Base-by-base conservation (phyloP, 2,113 vertebrate species). In the Gobiocypris rarus region DNA sequence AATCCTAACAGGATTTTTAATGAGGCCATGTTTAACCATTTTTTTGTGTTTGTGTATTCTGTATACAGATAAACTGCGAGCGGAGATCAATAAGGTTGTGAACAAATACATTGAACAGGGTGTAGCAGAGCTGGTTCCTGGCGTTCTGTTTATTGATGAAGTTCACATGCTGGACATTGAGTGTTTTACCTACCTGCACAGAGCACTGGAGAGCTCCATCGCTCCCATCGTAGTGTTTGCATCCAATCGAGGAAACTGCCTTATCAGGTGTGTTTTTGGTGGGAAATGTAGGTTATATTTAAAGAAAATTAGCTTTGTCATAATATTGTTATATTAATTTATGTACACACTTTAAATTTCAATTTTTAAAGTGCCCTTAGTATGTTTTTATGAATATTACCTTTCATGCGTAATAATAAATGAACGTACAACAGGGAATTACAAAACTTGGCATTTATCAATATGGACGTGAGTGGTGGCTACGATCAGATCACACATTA, bases 111-210 rank as follows among this genome's bases (percentile, higher is more conserved):
- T 99, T 0, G 98, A 99, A 91, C 98, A 99, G 91, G 98, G 98
- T 14, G 94, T 99, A 0, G 98, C 98, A 0, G 98, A 99, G 91
- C 94, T 99, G 19, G 98, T 99, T 0, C 98, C 98, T 0, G 98
- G 98, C 0, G 98, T 99, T 26, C 93, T 99, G 61, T 99, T 99
- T 63, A 94, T 99, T 5, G 97, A 99, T 48, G 98, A 99, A 89
- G 98, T 99, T 56, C 98, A 99, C 92, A 99, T 99, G 97, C 91
- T 99, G 91, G 98, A 99, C 90, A 98, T 98, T 0, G 97, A 99
- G 86, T 99, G 98, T 90, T 99, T 99, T 92, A 99, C 97, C 0
- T 99, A 99, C 90, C 95, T 99, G 86, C 98, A 99, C 86, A 93
- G 97, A 13, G 98, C 98, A 0, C 93, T 99, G 74, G 98, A 99